Conservation (phyloP, 2,888 invertebrate genomes). For the Tetranychus piercei region DNA sequence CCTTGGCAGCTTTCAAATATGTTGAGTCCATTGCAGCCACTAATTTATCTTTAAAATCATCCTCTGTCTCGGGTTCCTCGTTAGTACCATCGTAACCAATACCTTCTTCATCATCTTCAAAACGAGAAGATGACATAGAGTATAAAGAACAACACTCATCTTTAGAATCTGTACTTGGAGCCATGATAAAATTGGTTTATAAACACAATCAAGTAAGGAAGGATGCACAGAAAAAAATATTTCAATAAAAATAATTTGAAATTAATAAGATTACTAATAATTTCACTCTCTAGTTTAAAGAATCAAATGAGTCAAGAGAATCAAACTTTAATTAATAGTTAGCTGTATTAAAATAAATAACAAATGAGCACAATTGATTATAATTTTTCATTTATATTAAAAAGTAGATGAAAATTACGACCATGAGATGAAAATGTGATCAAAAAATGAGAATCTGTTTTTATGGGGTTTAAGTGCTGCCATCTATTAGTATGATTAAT, state of each 20-base stretch:
- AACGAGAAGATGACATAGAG: conserved; percentile 5
- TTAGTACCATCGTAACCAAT: conserved; percentile 10
- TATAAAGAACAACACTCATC: conserved; percentile 5
- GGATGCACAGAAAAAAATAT: not conserved
- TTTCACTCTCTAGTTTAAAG: no score
- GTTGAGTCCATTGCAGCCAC: conserved; percentile 67
- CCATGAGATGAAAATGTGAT: no score
- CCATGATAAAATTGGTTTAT: not conserved
- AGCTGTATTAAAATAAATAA: no score
- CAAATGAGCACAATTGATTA: no score
- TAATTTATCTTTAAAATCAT: conserved; percentile 66
- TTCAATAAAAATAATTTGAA: not conserved
- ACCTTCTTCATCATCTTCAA: not conserved
- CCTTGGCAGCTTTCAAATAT: conserved; percentile 65
- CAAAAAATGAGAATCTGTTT: no score
- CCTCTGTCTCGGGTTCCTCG: conserved; percentile 29
- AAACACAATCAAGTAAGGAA: not conserved
- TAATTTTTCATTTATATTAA: no score
- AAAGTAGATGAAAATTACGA: no score
- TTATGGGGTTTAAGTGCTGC: no score
- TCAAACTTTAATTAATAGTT: no score
- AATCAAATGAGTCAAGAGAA: no score
- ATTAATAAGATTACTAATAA: not conserved
- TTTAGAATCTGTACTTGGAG: conserved; percentile 7
- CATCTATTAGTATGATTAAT: no score